phyloP scores from a whole-genome alignment of 1,140 invertebrate genomes.

The Maconellicoccus hirsutus region DNA sequence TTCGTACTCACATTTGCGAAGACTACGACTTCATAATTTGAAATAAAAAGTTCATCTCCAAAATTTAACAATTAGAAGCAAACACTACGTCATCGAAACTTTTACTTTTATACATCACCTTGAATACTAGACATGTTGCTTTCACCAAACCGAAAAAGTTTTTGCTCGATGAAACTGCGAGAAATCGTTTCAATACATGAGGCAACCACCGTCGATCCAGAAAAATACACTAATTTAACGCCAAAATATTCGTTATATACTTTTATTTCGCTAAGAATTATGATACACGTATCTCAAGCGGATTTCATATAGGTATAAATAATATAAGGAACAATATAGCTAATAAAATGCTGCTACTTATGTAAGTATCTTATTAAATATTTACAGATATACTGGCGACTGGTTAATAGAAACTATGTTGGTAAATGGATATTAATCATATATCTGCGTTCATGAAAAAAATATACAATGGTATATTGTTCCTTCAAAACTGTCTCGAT shows the following conservation, averaged over 20 bases:
- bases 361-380: slow-evolving; percentile 12
- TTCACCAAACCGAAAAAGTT: too few relatives aligned
- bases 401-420: background rate
- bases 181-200: too few relatives aligned
- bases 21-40: too few relatives aligned
- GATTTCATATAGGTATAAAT: slow-evolving; percentile 6
- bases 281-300: slow-evolving; percentile 21
- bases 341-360: slow-evolving; percentile 20
- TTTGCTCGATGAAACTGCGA: too few relatives aligned
- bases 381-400: slow-evolving; percentile 16
- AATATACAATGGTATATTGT: background rate
- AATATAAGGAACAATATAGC: slow-evolving; percentile 18
- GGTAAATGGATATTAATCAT: background rate
- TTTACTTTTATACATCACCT: too few relatives aligned
- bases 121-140: too few relatives aligned
- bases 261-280: slow-evolving; percentile 15
- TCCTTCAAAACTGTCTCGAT: background rate
- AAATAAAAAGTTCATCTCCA: too few relatives aligned
- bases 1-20: too few relatives aligned
- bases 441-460: background rate
- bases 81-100: too few relatives aligned
- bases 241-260: background rate
- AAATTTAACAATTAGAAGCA: too few relatives aligned
- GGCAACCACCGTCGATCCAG: too few relatives aligned
- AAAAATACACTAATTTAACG: background rate